A percentile compares a stretch with the other conserved stretches of the same genome.
These are phyloP conservation scores for Pandemis corylana DNA, from an alignment of 2,888 invertebrate genomes.

Conservation along the genomic window DNA sequence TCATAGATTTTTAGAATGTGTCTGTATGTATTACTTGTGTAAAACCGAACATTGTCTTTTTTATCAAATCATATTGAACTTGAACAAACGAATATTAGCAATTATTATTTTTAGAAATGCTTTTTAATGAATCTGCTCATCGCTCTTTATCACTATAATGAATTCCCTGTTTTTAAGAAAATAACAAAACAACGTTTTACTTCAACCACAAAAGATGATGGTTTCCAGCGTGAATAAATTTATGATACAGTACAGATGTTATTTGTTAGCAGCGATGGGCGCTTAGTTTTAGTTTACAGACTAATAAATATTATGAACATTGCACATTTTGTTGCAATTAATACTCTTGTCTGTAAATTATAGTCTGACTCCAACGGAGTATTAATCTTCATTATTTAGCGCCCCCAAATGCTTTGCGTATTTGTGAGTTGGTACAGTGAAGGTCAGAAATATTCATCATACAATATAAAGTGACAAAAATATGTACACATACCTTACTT, in stretches of 20 bases:
- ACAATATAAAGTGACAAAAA: too few relatives aligned
- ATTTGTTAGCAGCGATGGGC: background rate
- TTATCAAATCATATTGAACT: slow-evolving; percentile 29
- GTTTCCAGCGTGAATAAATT: background rate
- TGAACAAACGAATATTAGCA: slow-evolving; percentile 29
- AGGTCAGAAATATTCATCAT: slow-evolving; percentile 38
- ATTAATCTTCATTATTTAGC: background rate
- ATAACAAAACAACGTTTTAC: background rate
- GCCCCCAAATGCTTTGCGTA: background rate
- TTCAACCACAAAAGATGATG: background rate
- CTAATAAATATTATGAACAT: background rate
- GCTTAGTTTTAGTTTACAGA: background rate
- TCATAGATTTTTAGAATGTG: slow-evolving; percentile 52
- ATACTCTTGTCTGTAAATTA: background rate
- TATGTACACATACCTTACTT: too few relatives aligned
- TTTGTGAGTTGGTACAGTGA: slow-evolving; percentile 53
- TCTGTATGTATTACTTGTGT: slow-evolving; percentile 33
- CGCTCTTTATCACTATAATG: background rate
- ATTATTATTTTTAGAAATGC: slow-evolving; percentile 10
- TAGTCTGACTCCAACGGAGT: background rate
- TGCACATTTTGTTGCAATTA: background rate
- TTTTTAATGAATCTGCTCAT: slow-evolving; percentile 25
- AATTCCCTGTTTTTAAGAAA: background rate
- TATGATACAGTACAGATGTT: background rate
- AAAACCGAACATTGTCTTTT: slow-evolving; percentile 23